A percentile compares a stretch with the other conserved stretches of the same genome.
phyloP scores from a whole-genome alignment of 1,140 invertebrate genomes.

The Patella vulgata region DNA sequence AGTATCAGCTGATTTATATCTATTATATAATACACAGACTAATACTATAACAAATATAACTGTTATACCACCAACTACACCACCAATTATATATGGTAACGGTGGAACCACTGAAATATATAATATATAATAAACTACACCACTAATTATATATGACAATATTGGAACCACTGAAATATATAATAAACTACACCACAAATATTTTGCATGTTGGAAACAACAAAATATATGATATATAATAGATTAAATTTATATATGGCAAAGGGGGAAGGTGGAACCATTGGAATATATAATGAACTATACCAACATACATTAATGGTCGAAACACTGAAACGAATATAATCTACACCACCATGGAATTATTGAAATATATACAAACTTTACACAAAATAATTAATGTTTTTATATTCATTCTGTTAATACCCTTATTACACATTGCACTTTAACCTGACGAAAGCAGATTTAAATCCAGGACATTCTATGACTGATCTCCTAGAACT shows the following conservation, averaged over 20 bases:
- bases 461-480: too few relatives aligned
- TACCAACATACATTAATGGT: too few relatives aligned
- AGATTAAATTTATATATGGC: slow-evolving; percentile 14
- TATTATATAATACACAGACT: slow-evolving; percentile 50
- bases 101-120: slow-evolving; percentile 47
- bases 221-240: slow-evolving; percentile 22
- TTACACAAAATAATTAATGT: too few relatives aligned
- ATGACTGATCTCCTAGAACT: too few relatives aligned
- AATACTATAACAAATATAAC: slow-evolving; percentile 53
- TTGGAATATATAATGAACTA: too few relatives aligned
- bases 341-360: too few relatives aligned
- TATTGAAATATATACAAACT: too few relatives aligned
- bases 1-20: slow-evolving; percentile 38
- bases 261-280: slow-evolving; percentile 37
- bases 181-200: not conserved
- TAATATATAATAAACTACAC: not conserved
- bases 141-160: slow-evolving; percentile 42
- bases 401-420: too few relatives aligned
- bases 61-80: slow-evolving; percentile 51
- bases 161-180: slow-evolving; percentile 47
- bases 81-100: slow-evolving; percentile 54
- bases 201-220: slow-evolving; percentile 46
- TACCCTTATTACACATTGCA: too few relatives aligned
- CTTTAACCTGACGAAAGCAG: too few relatives aligned
- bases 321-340: too few relatives aligned